Base-by-base conservation (phyloP, 2,888 invertebrate species). In the Macaria notata region DNA sequence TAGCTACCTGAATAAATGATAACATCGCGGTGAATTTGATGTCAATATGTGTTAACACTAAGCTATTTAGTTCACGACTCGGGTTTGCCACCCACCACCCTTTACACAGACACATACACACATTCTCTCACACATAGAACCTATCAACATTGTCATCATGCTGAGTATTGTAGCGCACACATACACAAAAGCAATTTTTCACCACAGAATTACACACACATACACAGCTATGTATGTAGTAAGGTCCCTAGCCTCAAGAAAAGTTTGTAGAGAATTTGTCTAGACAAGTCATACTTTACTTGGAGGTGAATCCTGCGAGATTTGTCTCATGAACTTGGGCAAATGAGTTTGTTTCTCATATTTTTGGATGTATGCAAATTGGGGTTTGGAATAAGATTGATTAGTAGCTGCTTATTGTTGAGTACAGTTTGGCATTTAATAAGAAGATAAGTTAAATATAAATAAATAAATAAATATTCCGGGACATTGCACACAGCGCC, bases 41-140 rank as follows among this genome's bases (percentile, higher is more conserved):
- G 91, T 91, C 91, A 91, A 91, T 91, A 91, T 91, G 90, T 90
- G 91, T 91, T 91, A 91, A 91, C 90, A 89, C 89, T 90, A 90
- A 91, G 90, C 91, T 90, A 91, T 91, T 91, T 91, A 91, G 90
- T 90, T 91, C 89, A 89, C 87, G 86, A 89, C 81, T 87, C 81
- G 76, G 78, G 84, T 83, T 83, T 75, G 64, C 75, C 79, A 66
- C 78, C 78, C 76, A 45, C 63, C 79, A 66, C 78, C 78, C 68
- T 29, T 19, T 19, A 19, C 41, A 44, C 38, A 7, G 19, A 44
- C 62, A 72, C 76, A 66, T 87, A 84, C 86, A 81, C 81, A 73
- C 9, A 30, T 33, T 4, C 33, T 36, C 33, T 6, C 33, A 36
- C 33, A 36, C 33, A 36, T 7, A 36, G 5, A 36, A 3, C 69